Percentiles rank a stretch among this genome's conserved stretches.
These are phyloP conservation scores for Philantomba maxwellii DNA, from an alignment of 2,113 vertebrate species.

Conservation along the genomic window DNA sequence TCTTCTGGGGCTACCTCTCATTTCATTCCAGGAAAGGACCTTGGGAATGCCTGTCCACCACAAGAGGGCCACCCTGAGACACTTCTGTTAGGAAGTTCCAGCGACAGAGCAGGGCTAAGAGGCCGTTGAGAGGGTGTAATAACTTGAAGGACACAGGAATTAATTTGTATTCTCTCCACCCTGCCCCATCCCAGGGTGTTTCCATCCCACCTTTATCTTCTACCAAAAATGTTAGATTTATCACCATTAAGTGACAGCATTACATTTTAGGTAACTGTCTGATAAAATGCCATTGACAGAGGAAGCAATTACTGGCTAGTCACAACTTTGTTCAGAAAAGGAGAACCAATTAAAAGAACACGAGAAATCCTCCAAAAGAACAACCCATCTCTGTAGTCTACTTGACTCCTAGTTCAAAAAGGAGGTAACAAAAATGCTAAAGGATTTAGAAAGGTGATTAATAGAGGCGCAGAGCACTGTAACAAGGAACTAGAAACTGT, in stretches of 20 bases:
- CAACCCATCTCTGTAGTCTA: not conserved
- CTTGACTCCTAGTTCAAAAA: not conserved
- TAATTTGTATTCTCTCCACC: not conserved
- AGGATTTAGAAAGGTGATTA: not conserved
- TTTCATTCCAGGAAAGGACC: not conserved
- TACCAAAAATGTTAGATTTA: not conserved
- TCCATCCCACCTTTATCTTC: not conserved
- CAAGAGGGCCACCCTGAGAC: constrained; percentile 47
- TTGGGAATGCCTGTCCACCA: not conserved
- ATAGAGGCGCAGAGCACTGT: not conserved
- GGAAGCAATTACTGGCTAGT: not conserved
- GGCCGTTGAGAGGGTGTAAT: not conserved
- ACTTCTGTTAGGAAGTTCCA: not conserved
- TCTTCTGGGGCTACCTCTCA: not conserved
- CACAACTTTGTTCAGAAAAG: not conserved
- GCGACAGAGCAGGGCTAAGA: not conserved
- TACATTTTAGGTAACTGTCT: not conserved
- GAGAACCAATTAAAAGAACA: not conserved
- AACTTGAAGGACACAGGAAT: not conserved
- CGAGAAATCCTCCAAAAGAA: not conserved
- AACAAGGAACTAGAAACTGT: not conserved
- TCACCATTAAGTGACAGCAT: not conserved
- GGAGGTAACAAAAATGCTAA: not conserved
- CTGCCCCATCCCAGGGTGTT: not conserved
- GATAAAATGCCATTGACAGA: not conserved